Conservation (phyloP, 1,140 invertebrate genomes). For the Solenopsis invicta region DNA sequence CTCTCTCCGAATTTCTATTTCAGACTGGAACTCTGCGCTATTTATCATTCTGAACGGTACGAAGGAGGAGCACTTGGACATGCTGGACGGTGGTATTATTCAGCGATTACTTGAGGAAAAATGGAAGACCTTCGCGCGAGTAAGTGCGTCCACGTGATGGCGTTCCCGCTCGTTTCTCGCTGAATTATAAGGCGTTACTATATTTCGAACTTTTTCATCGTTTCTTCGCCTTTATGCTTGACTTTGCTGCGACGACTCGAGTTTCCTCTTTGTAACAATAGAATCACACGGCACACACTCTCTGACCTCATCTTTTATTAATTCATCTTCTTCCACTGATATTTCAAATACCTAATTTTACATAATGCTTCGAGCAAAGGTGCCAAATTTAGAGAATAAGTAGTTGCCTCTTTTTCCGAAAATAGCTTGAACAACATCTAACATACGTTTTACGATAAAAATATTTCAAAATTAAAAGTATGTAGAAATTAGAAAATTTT, state of each 20-base stretch:
- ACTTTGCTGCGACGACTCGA: conserved; percentile 14
- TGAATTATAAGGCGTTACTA: conserved; percentile 49
- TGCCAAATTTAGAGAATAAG: background rate
- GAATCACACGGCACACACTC: background rate
- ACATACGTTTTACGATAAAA: background rate
- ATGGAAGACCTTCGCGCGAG: conserved; percentile 99
- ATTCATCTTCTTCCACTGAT: background rate
- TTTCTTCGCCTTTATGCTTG: conserved; percentile 19
- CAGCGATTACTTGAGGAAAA: conserved; percentile 98
- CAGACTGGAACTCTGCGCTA: conserved; percentile 99
- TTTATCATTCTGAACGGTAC: conserved; percentile 99
- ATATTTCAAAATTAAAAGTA: background rate
- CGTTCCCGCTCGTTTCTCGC: conserved; percentile 62
- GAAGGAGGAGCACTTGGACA: conserved; percentile 99
- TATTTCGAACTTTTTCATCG: conserved; percentile 27
- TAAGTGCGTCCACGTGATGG: conserved; percentile 86
- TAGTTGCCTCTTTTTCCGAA: background rate
- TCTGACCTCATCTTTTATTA: conserved; percentile 29
- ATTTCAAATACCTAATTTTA: conserved; percentile 25
- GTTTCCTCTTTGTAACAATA: conserved; percentile 15
- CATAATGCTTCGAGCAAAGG: background rate
- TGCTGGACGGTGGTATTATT: conserved; percentile 99
- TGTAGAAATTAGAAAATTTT: background rate
- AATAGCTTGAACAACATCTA: background rate
- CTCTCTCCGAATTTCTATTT: conserved; percentile 80